phyloP scores from a whole-genome alignment of 1,140 invertebrate genomes.

The Myzus persicae region DNA sequence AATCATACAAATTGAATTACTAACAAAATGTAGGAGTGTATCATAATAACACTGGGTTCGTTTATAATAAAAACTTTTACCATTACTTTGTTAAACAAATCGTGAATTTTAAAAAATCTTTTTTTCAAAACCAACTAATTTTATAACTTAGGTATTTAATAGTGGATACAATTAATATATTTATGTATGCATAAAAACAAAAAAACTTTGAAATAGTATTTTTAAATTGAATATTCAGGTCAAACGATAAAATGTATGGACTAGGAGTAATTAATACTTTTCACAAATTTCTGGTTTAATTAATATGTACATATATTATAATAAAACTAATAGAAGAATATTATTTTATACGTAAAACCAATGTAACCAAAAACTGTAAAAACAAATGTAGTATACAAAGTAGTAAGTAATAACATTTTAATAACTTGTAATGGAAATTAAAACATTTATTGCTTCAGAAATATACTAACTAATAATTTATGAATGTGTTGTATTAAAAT shows the following conservation, averaged over 20 bases:
- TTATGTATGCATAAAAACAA: background rate
- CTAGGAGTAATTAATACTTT: background rate
- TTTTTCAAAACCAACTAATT: background rate
- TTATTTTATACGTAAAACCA: background rate
- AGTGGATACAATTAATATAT: background rate
- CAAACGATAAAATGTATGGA: background rate
- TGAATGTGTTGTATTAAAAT: no score
- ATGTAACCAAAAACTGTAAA: background rate
- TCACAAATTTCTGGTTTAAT: background rate
- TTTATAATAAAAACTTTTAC: background rate
- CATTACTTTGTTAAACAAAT: background rate
- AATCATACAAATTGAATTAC: background rate
- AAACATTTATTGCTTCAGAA: no score
- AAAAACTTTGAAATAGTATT: background rate
- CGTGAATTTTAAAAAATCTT: background rate
- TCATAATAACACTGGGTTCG: background rate
- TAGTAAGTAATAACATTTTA: no score
- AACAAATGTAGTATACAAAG: background rate
- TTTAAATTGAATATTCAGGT: background rate
- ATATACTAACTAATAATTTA: no score
- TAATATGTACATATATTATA: background rate
- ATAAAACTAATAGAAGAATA: no score
- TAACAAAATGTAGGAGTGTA: background rate
- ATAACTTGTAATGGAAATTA: no score
- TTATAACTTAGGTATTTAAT: background rate